phyloP scores from a whole-genome alignment of 2,888 invertebrate species.

The Periphyllus acericola region DNA sequence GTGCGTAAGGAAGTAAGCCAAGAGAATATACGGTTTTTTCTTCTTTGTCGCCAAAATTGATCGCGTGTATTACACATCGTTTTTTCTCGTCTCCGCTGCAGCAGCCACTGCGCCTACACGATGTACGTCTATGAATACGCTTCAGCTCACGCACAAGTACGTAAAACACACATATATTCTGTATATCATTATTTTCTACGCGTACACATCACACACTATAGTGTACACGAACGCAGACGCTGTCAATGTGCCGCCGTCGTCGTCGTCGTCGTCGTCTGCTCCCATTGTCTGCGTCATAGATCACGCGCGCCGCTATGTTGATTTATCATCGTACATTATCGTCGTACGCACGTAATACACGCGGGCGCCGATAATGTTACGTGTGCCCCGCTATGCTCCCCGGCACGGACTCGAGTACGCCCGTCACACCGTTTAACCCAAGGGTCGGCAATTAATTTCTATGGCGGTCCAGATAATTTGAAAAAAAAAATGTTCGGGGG shows the following conservation, averaged over 20 bases:
- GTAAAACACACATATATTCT: not conserved
- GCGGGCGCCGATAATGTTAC: not conserved
- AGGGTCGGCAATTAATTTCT: no score
- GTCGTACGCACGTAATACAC: no score
- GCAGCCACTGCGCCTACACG: no score
- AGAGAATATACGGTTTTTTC: not conserved
- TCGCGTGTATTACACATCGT: not conserved
- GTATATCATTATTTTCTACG: not conserved
- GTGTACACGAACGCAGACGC: not conserved
- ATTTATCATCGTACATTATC: conserved; percentile 39
- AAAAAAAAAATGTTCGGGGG: no score
- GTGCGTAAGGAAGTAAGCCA: conserved; percentile 30
- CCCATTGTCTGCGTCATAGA: conserved; percentile 25
- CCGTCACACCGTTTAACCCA: no score
- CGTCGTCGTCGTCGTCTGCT: not conserved
- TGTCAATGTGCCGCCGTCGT: conserved; percentile 12
- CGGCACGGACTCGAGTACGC: not conserved
- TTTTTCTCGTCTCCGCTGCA: not conserved
- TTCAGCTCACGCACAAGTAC: not conserved
- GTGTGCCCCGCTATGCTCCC: not conserved
- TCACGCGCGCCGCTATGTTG: conserved; percentile 9
- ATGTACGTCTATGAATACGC: no score
- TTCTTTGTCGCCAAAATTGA: conserved; percentile 21
- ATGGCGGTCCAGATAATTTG: no score
- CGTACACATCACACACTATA: not conserved